phyloP scores from a whole-genome alignment of 2,888 invertebrate genomes.

The Cremastinae sp. region DNA sequence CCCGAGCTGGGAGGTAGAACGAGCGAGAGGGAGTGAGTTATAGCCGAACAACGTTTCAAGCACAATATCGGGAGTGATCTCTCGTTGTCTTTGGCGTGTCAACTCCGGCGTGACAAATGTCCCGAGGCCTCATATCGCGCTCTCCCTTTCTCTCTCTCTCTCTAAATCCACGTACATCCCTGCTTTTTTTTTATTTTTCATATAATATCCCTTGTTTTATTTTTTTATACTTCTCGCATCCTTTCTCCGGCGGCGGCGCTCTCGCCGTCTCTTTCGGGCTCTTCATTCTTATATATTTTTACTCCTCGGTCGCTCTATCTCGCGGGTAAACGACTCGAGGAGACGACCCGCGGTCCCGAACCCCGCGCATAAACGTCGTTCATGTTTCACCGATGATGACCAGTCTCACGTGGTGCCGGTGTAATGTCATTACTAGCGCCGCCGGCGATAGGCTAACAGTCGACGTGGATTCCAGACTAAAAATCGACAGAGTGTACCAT shows the following conservation, averaged over 20 bases:
- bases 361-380: slow-evolving; percentile 49
- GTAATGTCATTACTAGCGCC: slow-evolving; percentile 46
- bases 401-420: slow-evolving; percentile 22
- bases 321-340: slow-evolving; percentile 23
- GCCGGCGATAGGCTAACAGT: slow-evolving; percentile 13
- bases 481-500: slow-evolving; percentile 12
- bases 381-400: slow-evolving; percentile 54
- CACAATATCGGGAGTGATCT: slow-evolving; percentile 71
- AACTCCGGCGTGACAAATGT: slow-evolving; percentile 72
- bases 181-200: background rate
- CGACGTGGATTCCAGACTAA: slow-evolving; percentile 20
- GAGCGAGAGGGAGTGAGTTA: slow-evolving; percentile 53
- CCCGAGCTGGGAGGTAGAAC: slow-evolving; percentile 9
- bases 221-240: no score
- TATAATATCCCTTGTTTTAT: no score
- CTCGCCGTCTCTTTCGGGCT: no score
- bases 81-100: slow-evolving; percentile 70
- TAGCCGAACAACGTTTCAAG: slow-evolving; percentile 62
- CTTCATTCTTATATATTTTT: no score
- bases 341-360: slow-evolving; percentile 46
- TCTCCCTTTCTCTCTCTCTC: slow-evolving; percentile 59
- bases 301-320: background rate
- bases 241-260: no score
- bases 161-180: slow-evolving; percentile 59
- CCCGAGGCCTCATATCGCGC: slow-evolving; percentile 58